Evolutionary conservation across 2,113 vertebrate genomes (phyloP).

Genomic region (Chitala chitala): DNA sequence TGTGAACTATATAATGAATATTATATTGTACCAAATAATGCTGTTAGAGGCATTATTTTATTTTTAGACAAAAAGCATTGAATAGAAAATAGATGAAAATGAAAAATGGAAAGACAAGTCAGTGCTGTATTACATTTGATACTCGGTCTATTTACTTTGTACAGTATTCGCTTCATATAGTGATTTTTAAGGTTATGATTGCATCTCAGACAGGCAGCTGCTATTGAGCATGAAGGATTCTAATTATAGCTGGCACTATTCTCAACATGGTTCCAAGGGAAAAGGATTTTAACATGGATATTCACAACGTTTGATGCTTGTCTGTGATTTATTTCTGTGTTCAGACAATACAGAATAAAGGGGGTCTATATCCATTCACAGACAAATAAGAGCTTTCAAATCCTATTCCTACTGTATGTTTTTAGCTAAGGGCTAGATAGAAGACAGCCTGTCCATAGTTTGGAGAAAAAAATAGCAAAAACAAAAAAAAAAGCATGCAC

Average conservation of each 20-base stretch:
- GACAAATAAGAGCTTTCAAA: not conserved
- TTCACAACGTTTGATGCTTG: not conserved
- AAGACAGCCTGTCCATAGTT: conserved; percentile 1
- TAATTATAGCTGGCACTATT: conserved; percentile 23
- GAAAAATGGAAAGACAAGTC: not conserved
- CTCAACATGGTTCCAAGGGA: not conserved
- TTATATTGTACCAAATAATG: too few relatives aligned
- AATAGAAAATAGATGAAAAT: too few relatives aligned
- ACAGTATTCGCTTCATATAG: not conserved
- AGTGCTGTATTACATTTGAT: not conserved
- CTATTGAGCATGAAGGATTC: conserved; percentile 21
- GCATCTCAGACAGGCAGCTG: not conserved
- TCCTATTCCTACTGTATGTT: not conserved
- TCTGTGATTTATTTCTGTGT: not conserved
- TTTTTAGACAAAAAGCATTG: too few relatives aligned
- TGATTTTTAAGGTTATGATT: not conserved
- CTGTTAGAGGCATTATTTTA: too few relatives aligned
- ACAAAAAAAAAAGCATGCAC: not conserved
- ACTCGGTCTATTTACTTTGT: not conserved
- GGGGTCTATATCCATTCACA: not conserved
- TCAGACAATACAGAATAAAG: not conserved
- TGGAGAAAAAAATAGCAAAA: not conserved
- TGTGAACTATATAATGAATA: too few relatives aligned
- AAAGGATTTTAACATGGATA: not conserved
- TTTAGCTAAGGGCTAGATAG: not conserved